Conservation (phyloP, 2,797 vertebrate genomes). For the Lycodopsis pacificus region DNA sequence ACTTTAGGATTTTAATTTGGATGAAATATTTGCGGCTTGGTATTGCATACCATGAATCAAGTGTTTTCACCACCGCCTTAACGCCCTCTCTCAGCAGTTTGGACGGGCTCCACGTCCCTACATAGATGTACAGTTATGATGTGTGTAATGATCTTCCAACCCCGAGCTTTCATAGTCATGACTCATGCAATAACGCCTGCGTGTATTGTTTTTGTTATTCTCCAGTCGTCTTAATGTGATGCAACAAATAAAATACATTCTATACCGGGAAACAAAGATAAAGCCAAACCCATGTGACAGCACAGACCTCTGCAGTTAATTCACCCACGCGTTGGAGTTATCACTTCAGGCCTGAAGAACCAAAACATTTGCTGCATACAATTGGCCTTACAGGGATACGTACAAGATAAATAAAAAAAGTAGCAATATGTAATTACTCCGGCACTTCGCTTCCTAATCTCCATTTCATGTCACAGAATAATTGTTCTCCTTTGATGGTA, state of each 20-base stretch:
- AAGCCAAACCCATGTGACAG: neutral
- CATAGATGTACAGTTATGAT: conserved; percentile 40
- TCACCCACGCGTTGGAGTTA: neutral
- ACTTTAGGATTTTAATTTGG: conserved; percentile 57
- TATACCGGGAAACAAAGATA: neutral
- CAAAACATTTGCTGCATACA: neutral
- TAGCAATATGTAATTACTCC: neutral
- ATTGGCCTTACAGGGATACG: neutral
- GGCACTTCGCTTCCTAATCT: neutral
- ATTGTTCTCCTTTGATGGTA: neutral
- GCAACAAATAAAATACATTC: neutral
- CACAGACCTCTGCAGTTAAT: neutral
- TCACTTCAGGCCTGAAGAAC: neutral
- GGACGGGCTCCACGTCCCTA: conserved; percentile 33
- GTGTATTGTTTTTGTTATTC: neutral
- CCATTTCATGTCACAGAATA: too few relatives aligned
- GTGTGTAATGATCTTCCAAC: conserved; percentile 29
- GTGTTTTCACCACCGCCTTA: conserved; percentile 47
- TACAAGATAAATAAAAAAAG: neutral
- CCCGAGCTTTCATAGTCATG: conserved; percentile 7
- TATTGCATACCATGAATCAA: conserved; percentile 49
- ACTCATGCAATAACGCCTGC: neutral
- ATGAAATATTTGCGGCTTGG: conserved; percentile 52
- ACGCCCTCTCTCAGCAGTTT: conserved; percentile 22
- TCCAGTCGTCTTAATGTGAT: neutral